These are phyloP conservation scores for Caradrina clavipalpis DNA, from an alignment of 2,888 invertebrate species.

Conservation along the genomic window DNA sequence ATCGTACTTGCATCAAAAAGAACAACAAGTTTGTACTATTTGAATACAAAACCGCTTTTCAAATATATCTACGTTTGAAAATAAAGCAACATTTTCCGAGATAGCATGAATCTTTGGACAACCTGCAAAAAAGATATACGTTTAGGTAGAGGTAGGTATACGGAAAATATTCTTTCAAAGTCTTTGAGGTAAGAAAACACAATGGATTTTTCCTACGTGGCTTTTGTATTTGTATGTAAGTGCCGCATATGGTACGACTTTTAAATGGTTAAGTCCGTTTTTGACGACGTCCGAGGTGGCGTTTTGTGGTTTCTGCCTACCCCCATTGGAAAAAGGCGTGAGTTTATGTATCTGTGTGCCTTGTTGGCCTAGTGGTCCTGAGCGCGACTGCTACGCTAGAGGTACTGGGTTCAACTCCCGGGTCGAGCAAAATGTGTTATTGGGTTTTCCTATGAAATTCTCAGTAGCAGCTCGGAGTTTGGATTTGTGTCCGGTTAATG, in stretches of 20 bases:
- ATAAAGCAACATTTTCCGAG: slow-evolving; percentile 1
- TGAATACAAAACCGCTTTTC: slow-evolving; percentile 26
- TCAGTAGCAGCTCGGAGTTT: too few species aligned
- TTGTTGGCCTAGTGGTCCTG: too few species aligned
- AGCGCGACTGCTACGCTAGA: too few species aligned
- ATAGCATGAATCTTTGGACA: slow-evolving; percentile 1
- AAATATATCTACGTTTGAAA: slow-evolving; percentile 18
- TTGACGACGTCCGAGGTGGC: too few species aligned
- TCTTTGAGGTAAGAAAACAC: slow-evolving; percentile 43
- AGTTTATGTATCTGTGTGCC: too few species aligned
- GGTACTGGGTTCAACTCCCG: too few species aligned
- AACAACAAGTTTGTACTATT: not conserved
- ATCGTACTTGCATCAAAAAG: slow-evolving; percentile 2
- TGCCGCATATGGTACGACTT: slow-evolving; percentile 12
- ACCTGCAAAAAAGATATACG: slow-evolving; percentile 13
- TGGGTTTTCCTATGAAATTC: too few species aligned
- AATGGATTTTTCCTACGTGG: slow-evolving; percentile 2
- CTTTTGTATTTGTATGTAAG: slow-evolving; percentile 29
- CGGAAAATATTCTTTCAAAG: slow-evolving; percentile 29
- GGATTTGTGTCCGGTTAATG: too few species aligned
- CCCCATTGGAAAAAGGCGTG: too few species aligned
- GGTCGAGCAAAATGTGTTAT: too few species aligned
- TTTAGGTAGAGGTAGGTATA: not conserved
- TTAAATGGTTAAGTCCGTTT: not conserved
- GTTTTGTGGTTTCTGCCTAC: too few species aligned